These are phyloP conservation scores for Cercopithecus diana DNA, from an alignment of 2,797 vertebrate species.

Conservation along the genomic window DNA sequence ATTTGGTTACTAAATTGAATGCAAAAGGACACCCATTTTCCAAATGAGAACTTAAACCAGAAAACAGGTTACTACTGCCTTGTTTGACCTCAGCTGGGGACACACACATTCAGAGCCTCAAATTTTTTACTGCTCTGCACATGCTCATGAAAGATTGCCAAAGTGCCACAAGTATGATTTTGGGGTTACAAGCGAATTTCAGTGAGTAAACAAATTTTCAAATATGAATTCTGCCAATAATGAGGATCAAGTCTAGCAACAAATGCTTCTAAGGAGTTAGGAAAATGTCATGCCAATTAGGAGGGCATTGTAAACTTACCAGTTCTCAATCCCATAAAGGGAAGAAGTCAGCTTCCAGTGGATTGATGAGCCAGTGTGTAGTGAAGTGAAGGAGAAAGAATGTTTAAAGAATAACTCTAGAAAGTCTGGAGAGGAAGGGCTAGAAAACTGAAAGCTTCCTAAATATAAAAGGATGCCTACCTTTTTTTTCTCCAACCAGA, in stretches of 20 bases:
- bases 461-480: background rate
- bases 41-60: background rate
- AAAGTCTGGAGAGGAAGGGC: background rate
- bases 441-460: background rate
- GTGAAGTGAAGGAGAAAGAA: background rate
- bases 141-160: background rate
- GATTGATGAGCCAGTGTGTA: background rate
- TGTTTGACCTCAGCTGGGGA: background rate
- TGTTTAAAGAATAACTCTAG: background rate
- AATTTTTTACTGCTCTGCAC: background rate
- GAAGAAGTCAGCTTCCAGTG: background rate
- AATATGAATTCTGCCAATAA: background rate
- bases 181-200: background rate
- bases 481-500: background rate
- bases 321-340: background rate
- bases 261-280: constrained; percentile 24
- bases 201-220: background rate
- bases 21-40: background rate
- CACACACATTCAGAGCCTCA: background rate
- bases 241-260: background rate
- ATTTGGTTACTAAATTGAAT: background rate
- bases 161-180: background rate
- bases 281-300: background rate
- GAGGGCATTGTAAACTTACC: background rate
- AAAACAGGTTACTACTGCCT: background rate